These are phyloP conservation scores for Bostrychus sinensis DNA, from an alignment of 2,113 vertebrate genomes.

Conservation along the genomic window DNA sequence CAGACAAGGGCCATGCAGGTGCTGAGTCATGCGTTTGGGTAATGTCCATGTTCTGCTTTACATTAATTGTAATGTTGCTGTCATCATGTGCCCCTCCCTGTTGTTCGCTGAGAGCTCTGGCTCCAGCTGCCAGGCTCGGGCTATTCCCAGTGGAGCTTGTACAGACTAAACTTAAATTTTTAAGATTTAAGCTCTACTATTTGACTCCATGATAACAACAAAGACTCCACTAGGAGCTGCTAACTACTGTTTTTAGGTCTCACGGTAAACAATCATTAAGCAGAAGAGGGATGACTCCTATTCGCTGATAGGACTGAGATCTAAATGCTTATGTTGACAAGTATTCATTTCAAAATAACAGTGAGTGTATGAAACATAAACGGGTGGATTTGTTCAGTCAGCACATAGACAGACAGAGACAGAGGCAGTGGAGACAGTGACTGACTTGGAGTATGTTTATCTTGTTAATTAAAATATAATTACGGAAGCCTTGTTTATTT, in stretches of 20 bases:
- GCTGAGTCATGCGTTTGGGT: not conserved
- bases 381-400: not conserved
- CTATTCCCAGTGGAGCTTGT: constrained; percentile 32
- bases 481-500: constrained; percentile 69
- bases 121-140: constrained; percentile 20
- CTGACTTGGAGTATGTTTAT: constrained; percentile 56
- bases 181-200: constrained; percentile 9
- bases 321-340: constrained; percentile 21
- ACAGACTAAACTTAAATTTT: constrained; percentile 41
- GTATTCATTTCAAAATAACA: constrained; percentile 11
- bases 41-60: constrained; percentile 6
- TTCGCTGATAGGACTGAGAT: constrained; percentile 9
- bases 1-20: not conserved
- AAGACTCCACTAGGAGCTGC: not conserved
- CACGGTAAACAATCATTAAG: constrained; percentile 12
- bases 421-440: constrained; percentile 10
- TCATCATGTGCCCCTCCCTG: constrained; percentile 12
- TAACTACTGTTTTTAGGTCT: constrained; percentile 1
- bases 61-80: not conserved
- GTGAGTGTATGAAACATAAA: not conserved
- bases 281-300: not conserved
- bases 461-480: constrained; percentile 62
- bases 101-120: constrained; percentile 29
- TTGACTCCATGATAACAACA: constrained; percentile 26
- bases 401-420: constrained; percentile 10